phyloP scores from a whole-genome alignment of 2,113 vertebrate genomes.

The Pimephales promelas region DNA sequence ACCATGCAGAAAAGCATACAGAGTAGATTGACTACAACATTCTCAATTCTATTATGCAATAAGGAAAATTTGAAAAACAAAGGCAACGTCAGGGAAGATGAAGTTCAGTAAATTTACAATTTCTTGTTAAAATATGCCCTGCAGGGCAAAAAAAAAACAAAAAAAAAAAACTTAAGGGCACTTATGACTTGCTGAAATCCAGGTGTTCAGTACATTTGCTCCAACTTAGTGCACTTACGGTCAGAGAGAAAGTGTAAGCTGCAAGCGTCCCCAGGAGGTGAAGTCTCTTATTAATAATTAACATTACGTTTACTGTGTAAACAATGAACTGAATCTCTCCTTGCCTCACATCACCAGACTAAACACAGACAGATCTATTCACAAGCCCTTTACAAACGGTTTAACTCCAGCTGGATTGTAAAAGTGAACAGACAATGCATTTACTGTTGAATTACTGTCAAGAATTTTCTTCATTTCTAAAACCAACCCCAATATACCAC shows the following conservation, averaged over 20 bases:
- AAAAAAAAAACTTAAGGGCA: neutral
- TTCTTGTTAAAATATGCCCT: neutral
- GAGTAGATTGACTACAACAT: no score
- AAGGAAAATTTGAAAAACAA: no score
- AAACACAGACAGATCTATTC: neutral
- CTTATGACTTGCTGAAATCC: neutral
- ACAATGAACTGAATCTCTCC: neutral
- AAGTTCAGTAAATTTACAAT: no score
- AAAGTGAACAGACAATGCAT: neutral
- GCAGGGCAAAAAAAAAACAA: neutral
- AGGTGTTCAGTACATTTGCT: neutral
- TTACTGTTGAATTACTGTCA: neutral
- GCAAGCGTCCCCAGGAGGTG: neutral
- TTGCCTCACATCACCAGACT: neutral
- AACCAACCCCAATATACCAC: neutral
- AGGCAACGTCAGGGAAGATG: no score
- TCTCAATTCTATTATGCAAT: no score
- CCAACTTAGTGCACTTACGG: neutral
- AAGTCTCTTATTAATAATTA: conserved; percentile 36
- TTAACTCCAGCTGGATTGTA: neutral
- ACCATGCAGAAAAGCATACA: no score
- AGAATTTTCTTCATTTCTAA: neutral
- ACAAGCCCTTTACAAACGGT: neutral
- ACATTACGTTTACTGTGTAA: neutral
- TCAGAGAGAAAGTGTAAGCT: neutral